A percentile compares a stretch with the other conserved stretches of the same genome.
phyloP scores from a whole-genome alignment of 2,113 vertebrate genomes.

The Rallus limicola region DNA sequence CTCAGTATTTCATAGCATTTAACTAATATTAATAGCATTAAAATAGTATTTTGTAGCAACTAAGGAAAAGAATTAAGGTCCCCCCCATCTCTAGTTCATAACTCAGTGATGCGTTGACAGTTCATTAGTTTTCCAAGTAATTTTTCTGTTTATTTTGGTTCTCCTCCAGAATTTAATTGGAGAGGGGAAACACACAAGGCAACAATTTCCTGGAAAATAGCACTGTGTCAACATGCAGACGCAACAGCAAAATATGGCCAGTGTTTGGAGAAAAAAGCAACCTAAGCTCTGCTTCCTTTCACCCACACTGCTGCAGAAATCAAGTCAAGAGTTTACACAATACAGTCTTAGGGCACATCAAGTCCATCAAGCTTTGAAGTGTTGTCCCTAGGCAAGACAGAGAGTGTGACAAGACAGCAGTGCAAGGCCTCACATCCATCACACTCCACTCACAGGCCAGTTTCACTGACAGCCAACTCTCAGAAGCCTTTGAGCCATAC shows the following conservation, averaged over 20 bases:
- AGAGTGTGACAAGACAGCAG: background rate
- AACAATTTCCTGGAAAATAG: background rate
- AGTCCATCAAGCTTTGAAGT: background rate
- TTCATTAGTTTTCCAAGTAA: background rate
- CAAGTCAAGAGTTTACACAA: background rate
- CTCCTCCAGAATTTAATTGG: slow-evolving; percentile 20
- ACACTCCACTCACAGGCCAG: background rate
- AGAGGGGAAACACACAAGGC: background rate
- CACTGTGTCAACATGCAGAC: background rate
- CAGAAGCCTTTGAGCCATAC: background rate
- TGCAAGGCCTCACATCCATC: background rate
- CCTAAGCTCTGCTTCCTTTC: background rate
- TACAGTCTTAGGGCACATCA: background rate
- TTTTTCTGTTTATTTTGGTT: slow-evolving; percentile 17
- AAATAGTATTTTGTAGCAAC: background rate
- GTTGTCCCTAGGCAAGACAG: background rate
- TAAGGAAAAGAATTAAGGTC: background rate
- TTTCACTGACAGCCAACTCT: background rate
- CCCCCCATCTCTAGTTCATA: background rate
- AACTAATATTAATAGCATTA: background rate
- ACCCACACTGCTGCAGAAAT: background rate
- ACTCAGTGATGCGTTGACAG: background rate
- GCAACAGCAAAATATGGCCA: background rate
- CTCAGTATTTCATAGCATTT: background rate
- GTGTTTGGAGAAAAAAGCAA: background rate